These are phyloP conservation scores for Mechanitis messenoides DNA, from an alignment of 2,888 invertebrate genomes.

Conservation along the genomic window DNA sequence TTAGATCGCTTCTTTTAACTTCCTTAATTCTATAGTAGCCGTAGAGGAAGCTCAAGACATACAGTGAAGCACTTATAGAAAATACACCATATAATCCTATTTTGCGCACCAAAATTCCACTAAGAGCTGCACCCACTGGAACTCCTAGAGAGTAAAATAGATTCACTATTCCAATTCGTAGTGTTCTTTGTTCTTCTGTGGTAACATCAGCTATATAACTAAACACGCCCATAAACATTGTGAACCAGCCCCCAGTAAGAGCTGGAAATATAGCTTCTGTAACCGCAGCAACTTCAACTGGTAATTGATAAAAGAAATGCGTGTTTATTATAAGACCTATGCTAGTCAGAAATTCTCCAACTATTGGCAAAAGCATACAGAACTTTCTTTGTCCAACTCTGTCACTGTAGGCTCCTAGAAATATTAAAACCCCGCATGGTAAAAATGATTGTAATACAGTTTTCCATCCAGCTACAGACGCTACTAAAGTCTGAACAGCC, in stretches of 20 bases:
- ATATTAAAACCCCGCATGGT: slow-evolving; percentile 86
- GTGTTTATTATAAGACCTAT: slow-evolving; percentile 87
- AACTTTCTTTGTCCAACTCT: slow-evolving; percentile 83
- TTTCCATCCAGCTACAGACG: slow-evolving; percentile 90
- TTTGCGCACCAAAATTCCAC: slow-evolving; percentile 85
- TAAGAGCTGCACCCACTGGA: slow-evolving; percentile 91
- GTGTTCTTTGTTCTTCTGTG: slow-evolving; percentile 87
- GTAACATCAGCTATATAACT: slow-evolving; percentile 93
- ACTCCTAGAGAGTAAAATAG: slow-evolving; percentile 92
- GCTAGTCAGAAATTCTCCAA: slow-evolving; percentile 87
- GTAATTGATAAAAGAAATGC: slow-evolving; percentile 85
- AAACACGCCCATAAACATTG: slow-evolving; percentile 93
- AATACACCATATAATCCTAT: slow-evolving; percentile 91
- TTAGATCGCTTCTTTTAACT: slow-evolving; percentile 63
- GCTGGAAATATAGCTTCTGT: slow-evolving; percentile 90
- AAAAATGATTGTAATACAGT: slow-evolving; percentile 88
- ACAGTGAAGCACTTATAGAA: slow-evolving; percentile 84
- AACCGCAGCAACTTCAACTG: slow-evolving; percentile 87
- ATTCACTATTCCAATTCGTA: slow-evolving; percentile 91
- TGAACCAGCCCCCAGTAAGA: slow-evolving; percentile 90
- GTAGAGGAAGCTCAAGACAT: slow-evolving; percentile 84
- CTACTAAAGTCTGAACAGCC: slow-evolving; percentile 84
- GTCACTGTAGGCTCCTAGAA: slow-evolving; percentile 88
- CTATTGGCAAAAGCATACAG: slow-evolving; percentile 88
- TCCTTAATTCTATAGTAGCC: slow-evolving; percentile 85